Evolutionary conservation across 2,888 invertebrate genomes (phyloP), one percentile per base, ranked within the genome.

Genomic region (Athalia cordata): DNA sequence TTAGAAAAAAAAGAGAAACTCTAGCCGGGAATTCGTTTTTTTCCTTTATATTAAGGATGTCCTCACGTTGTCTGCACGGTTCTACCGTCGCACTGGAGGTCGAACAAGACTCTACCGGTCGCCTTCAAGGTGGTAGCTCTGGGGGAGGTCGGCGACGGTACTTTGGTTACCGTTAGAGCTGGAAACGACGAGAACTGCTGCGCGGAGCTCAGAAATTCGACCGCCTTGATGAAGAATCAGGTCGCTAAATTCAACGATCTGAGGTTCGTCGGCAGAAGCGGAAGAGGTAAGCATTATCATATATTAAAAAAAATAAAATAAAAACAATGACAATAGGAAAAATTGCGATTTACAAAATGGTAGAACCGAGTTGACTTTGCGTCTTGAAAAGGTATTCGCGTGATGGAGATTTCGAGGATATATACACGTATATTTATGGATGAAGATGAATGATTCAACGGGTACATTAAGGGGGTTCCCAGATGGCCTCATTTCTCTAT

Each of bases 111-210:
- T 9, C 92, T 99, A 77, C 99, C 99, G 81, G 95, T 97, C 81
- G 97, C 98, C 76, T 99, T 99, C 92, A 97, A 98, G 91, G 98
- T 98, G 85, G 95, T 98, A 77, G 96, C 97, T 0, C 92, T 98
- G 75, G 97, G 98, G 9, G 98, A 98, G 86, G 95, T 98, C 68
- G 94, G 95, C 83, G 98, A 99, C 90, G 98, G 98, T 57, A 99
- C 99, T 15, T 93, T 97, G 90, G 98, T 99, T 82, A 96, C 97
- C 15, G 96, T 99, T 77, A 92, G 95, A 77, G 99, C 98, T 45
- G 99, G 99, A 45, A 99, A 99, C 90, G 99, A 99, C 89, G 98
- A 99, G 91, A 99, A 98, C 91, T 97, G 95, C 89, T 97, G 96
- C 87, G 98, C 97, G 3, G 98, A 99, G 90, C 92, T 98, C 83